Evolutionary conservation across 2,888 invertebrate species (phyloP), one percentile per base, ranked within the genome.

Genomic region (Alitta virens): DNA sequence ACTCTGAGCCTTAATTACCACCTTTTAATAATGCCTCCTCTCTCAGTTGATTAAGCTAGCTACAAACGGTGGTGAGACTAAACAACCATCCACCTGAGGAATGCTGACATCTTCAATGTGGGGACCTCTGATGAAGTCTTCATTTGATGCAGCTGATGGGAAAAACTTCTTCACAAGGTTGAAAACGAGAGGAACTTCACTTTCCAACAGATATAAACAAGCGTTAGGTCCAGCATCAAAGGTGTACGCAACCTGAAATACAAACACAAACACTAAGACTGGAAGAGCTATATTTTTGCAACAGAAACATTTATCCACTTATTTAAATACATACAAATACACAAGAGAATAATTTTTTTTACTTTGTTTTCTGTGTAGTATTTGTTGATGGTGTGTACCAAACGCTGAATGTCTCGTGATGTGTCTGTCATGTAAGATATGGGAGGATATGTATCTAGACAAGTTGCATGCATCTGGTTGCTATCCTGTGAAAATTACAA

Each of bases 211-310:
- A 83, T 91, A 96, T 0, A 98, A 82, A 80, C 94, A 95, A 2
- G 94, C 94, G 85, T 99, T 99, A 55, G 97, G 92, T 3, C 99
- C 99, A 60, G 99, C 99, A 86, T 99, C 99, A 85, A 94, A 99
- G 18, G 98, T 97, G 79, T 99, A 99, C 0, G 95, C 94, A 7
- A 93, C 87, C 88, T 88, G 74, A 2, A 72, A n/a, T 16, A 57
- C n/a, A n/a, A n/a, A n/a, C n/a, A n/a, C n/a, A n/a, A n/a, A n/a
- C n/a, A n/a, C n/a, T n/a, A n/a, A n/a, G n/a, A n/a, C n/a, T n/a
- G n/a, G n/a, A n/a, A n/a, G n/a, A n/a, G n/a, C n/a, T n/a, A n/a
- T n/a, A n/a, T n/a, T n/a, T n/a, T n/a, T n/a, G n/a, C n/a, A n/a
- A n/a, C n/a, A n/a, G n/a, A n/a, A n/a, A n/a, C n/a, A n/a, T n/a